phyloP scores from a whole-genome alignment of 2,888 invertebrate species.

The Dendrolimus houi region DNA sequence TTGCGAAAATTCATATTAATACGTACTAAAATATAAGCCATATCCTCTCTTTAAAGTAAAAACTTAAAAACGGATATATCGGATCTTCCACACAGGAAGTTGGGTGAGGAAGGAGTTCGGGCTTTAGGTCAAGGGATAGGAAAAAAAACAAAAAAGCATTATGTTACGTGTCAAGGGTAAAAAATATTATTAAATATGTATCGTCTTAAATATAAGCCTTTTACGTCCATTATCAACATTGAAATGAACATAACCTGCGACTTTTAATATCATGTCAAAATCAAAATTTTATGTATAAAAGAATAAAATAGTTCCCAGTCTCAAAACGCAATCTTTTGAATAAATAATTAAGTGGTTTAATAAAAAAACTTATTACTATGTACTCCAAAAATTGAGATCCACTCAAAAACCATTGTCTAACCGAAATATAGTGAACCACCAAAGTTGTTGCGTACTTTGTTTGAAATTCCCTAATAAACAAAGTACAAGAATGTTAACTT shows the following conservation, averaged over 20 bases:
- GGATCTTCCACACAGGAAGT: conserved; percentile 1
- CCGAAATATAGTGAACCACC: neutral
- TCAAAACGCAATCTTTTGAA: no score
- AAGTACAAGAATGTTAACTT: neutral
- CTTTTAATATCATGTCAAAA: no score
- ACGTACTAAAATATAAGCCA: neutral
- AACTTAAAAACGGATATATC: conserved; percentile 1
- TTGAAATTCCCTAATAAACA: neutral
- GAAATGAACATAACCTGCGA: no score
- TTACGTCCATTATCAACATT: no score
- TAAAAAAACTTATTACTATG: no score
- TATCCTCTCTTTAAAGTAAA: neutral
- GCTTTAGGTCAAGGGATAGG: neutral
- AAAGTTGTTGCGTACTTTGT: neutral
- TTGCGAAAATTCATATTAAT: no score
- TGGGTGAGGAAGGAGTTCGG: neutral
- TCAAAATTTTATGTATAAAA: no score
- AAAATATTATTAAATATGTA: no score
- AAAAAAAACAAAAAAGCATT: neutral
- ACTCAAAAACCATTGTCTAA: neutral
- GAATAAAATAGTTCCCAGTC: no score
- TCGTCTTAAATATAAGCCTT: no score
- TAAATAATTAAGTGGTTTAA: no score
- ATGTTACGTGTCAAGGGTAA: no score
- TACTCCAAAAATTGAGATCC: neutral